Percentiles rank a stretch among this genome's conserved stretches.
Conservation (phyloP, 2,888 invertebrate species). For the Acronicta psi region DNA sequence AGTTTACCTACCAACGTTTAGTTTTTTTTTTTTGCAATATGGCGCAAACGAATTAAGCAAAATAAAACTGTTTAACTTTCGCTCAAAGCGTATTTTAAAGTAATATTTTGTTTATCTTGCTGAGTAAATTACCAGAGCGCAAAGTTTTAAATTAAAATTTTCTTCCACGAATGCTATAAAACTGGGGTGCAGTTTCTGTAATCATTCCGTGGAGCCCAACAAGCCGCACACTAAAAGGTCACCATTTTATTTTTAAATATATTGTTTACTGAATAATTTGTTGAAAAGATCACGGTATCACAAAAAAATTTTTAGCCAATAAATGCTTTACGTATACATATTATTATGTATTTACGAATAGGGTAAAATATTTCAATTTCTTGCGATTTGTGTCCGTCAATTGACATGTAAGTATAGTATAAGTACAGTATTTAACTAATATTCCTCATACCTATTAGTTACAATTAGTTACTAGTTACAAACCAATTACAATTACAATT, state of each 20-base stretch:
- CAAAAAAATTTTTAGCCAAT: not conserved
- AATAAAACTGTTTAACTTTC: slow-evolving; percentile 3
- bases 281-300: slow-evolving; percentile 15
- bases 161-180: slow-evolving; percentile 54
- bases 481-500: too few relatives aligned
- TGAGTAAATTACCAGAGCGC: slow-evolving; percentile 40
- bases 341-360: too few relatives aligned
- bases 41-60: not conserved
- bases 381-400: too few relatives aligned
- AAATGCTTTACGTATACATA: too few relatives aligned
- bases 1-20: too few relatives aligned
- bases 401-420: too few relatives aligned
- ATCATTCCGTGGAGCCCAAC: slow-evolving; percentile 57
- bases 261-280: slow-evolving; percentile 42
- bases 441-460: too few relatives aligned
- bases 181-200: slow-evolving; percentile 63
- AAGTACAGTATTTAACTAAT: too few relatives aligned
- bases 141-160: slow-evolving; percentile 58
- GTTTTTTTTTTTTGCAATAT: too few relatives aligned
- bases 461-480: too few relatives aligned
- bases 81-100: slow-evolving; percentile 10
- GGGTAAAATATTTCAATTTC: too few relatives aligned
- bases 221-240: slow-evolving; percentile 54
- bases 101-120: slow-evolving; percentile 35
- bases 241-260: slow-evolving; percentile 48